Evolutionary conservation across 2,888 invertebrate genomes (phyloP).

Genomic region (Muschampia plurimacula): DNA sequence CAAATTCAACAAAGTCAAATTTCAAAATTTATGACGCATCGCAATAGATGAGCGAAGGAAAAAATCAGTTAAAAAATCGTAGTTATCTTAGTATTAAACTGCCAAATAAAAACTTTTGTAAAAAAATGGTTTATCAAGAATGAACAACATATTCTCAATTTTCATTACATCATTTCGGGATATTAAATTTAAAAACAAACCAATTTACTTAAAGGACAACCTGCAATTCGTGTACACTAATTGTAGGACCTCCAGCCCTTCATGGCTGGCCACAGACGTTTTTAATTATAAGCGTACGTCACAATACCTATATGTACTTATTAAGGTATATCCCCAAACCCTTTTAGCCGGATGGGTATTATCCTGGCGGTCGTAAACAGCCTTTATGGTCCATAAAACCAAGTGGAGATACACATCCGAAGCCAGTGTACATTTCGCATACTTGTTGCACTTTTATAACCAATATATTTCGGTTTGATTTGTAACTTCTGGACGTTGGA

Average conservation of each 20-base stretch:
- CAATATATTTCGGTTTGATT: constrained; percentile 84
- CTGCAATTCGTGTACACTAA: constrained; percentile 29
- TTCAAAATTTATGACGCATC: too few relatives aligned
- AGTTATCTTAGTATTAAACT: too few relatives aligned
- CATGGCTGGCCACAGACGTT: constrained; percentile 57
- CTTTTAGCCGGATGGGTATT: constrained; percentile 84
- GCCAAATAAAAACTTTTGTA: too few relatives aligned
- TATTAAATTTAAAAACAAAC: constrained; percentile 16
- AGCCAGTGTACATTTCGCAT: constrained; percentile 72
- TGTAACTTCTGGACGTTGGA: constrained; percentile 75
- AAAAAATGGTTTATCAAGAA: not conserved
- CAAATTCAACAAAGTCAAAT: too few relatives aligned
- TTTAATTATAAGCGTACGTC: constrained; percentile 67
- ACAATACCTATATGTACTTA: constrained; percentile 48
- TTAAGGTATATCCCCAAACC: constrained; percentile 61
- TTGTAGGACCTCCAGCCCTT: constrained; percentile 24
- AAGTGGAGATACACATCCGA: constrained; percentile 78
- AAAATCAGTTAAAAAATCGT: too few relatives aligned
- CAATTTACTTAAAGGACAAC: constrained; percentile 3
- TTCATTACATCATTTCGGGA: not conserved
- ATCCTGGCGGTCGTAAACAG: constrained; percentile 77
- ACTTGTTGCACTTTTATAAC: constrained; percentile 85
- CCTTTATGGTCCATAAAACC: constrained; percentile 80
- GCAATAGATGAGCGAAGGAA: too few relatives aligned
- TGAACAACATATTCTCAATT: not conserved